Evolutionary conservation across 2,888 invertebrate species (phyloP).

Genomic region (Folsomia manolachei): DNA sequence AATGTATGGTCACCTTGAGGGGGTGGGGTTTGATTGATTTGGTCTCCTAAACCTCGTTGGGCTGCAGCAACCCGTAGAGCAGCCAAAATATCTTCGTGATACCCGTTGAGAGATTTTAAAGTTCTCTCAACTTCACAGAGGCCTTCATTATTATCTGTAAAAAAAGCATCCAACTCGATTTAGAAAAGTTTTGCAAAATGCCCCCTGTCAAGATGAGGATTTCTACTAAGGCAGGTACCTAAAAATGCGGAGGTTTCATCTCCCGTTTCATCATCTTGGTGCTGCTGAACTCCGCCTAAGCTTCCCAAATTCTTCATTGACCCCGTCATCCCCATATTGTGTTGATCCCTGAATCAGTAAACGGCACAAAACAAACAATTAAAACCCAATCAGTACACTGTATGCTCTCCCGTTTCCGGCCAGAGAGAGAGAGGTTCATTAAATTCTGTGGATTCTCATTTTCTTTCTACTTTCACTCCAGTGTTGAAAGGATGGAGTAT

Average conservation of each 20-base stretch:
- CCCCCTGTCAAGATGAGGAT: conserved; percentile 83
- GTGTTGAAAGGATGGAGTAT: no score
- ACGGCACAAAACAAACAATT: conserved; percentile 6
- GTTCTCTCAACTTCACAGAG: conserved; percentile 66
- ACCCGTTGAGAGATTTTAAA: conserved; percentile 83
- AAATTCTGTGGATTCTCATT: no score
- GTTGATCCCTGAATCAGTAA: conserved; percentile 45
- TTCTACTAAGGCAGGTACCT: conserved; percentile 56
- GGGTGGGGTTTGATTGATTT: conserved; percentile 62
- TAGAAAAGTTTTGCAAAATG: conserved; percentile 81
- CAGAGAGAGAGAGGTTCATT: not conserved
- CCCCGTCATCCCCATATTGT: conserved; percentile 49
- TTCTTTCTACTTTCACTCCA: no score
- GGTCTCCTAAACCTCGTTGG: conserved; percentile 50
- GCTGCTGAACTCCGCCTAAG: conserved; percentile 29
- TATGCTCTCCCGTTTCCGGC: not conserved
- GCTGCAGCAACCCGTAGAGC: conserved; percentile 79
- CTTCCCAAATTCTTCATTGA: conserved; percentile 49
- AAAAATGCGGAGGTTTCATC: conserved; percentile 79
- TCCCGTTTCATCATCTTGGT: conserved; percentile 51
- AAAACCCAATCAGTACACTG: conserved; percentile 14
- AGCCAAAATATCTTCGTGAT: conserved; percentile 87
- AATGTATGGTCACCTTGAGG: conserved; percentile 59
- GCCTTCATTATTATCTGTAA: conserved; percentile 53
- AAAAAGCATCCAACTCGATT: conserved; percentile 49